Percentiles rank a stretch among this genome's conserved stretches.
phyloP scores from a whole-genome alignment of 2,113 vertebrate genomes.

The Mesocricetus auratus region DNA sequence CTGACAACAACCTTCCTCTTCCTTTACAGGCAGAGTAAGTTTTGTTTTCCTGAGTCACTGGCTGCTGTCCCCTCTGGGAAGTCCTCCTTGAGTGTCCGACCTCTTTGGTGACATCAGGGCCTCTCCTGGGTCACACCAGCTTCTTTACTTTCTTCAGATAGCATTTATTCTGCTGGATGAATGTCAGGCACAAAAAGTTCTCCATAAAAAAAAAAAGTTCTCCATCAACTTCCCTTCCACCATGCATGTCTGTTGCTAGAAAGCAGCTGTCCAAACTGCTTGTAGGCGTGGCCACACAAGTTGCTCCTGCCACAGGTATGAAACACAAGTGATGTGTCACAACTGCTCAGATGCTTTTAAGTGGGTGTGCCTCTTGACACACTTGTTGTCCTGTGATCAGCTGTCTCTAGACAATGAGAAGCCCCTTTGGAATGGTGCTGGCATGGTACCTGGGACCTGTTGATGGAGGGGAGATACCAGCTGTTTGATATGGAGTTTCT shows the following conservation, averaged over 20 bases:
- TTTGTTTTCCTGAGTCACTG: neutral
- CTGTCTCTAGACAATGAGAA: neutral
- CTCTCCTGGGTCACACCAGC: neutral
- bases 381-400: neutral
- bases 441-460: neutral
- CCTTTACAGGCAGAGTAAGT: neutral
- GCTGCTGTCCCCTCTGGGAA: slow-evolving; percentile 9
- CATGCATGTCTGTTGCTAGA: neutral
- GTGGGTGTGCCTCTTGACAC: neutral
- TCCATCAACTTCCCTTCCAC: neutral
- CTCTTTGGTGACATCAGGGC: neutral
- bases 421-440: neutral
- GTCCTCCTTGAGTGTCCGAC: neutral
- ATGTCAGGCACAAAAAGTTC: neutral
- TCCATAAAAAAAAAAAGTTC: neutral
- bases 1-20: neutral
- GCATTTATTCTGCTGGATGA: neutral
- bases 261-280: neutral
- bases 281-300: neutral
- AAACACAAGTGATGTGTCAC: neutral
- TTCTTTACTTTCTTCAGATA: neutral
- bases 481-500: neutral
- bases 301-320: neutral
- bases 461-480: neutral
- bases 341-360: neutral